Evolutionary conservation across 2,888 invertebrate genomes (phyloP).

Genomic region (Neoaliturus tenellus): DNA sequence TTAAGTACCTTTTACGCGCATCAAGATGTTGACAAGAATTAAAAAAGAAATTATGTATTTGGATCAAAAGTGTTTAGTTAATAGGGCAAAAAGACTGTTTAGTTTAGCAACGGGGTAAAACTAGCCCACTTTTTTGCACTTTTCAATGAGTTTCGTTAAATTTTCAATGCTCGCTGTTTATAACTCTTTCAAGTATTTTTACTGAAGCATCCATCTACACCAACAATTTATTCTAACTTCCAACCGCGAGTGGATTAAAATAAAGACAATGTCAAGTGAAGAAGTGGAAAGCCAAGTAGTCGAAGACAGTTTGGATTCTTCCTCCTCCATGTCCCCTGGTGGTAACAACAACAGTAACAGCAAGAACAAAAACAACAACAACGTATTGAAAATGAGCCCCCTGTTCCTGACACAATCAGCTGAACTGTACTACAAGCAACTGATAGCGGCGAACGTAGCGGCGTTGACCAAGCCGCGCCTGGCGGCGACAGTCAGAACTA

Average conservation of each 20-base stretch:
- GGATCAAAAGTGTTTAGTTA: neutral
- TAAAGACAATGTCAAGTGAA: constrained; percentile 36
- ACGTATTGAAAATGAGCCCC: constrained; percentile 80
- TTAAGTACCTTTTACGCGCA: too few relatives aligned
- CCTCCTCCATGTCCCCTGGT: constrained; percentile 46
- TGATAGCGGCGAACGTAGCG: constrained; percentile 66
- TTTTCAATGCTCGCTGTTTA: too few relatives aligned
- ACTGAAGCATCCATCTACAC: too few relatives aligned
- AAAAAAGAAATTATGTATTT: neutral
- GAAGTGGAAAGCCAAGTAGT: constrained; percentile 36
- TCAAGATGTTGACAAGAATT: neutral
- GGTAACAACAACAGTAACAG: neutral
- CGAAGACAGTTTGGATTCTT: constrained; percentile 55
- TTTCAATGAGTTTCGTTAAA: too few relatives aligned
- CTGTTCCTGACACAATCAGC: constrained; percentile 77
- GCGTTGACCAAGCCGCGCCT: constrained; percentile 61
- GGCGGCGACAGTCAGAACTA: constrained; percentile 55
- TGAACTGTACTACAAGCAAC: constrained; percentile 67
- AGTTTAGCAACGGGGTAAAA: constrained; percentile 17
- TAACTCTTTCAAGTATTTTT: too few relatives aligned
- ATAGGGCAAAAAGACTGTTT: neutral
- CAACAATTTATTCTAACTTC: too few relatives aligned
- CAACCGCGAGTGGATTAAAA: neutral
- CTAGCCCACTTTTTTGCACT: too few relatives aligned
- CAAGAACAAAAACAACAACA: constrained; percentile 56